Percentiles rank a stretch among this genome's conserved stretches.
Conservation (phyloP, 2,888 invertebrate genomes). For the Harpalus rubripes region DNA sequence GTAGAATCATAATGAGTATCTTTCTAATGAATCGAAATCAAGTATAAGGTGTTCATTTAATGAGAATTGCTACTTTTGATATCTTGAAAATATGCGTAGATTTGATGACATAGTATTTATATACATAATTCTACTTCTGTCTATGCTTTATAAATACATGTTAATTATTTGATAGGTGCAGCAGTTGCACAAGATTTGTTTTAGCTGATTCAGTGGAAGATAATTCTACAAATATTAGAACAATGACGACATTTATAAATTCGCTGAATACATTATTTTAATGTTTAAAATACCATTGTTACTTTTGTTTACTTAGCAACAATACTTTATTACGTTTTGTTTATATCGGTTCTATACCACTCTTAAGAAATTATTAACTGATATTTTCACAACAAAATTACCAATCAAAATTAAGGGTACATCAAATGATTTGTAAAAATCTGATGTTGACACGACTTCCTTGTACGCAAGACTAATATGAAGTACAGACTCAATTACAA, state of each 20-base stretch:
- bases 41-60: neutral
- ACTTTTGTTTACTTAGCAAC: neutral
- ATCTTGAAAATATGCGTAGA: no score
- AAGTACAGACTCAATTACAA: no score
- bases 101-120: no score
- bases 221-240: constrained; percentile 23
- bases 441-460: no score
- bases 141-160: neutral
- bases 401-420: no score
- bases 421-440: no score
- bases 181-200: constrained; percentile 23
- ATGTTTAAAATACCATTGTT: neutral
- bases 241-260: constrained; percentile 10
- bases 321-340: neutral
- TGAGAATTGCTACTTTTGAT: neutral
- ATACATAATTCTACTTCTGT: neutral
- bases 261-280: neutral
- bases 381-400: no score
- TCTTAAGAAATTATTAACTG: no score
- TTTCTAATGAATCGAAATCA: no score
- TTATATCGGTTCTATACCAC: no score
- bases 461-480: no score
- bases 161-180: neutral
- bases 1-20: no score
- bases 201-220: constrained; percentile 35